Conservation (phyloP, 1,140 invertebrate genomes). For the Rhyzopertha dominica region DNA sequence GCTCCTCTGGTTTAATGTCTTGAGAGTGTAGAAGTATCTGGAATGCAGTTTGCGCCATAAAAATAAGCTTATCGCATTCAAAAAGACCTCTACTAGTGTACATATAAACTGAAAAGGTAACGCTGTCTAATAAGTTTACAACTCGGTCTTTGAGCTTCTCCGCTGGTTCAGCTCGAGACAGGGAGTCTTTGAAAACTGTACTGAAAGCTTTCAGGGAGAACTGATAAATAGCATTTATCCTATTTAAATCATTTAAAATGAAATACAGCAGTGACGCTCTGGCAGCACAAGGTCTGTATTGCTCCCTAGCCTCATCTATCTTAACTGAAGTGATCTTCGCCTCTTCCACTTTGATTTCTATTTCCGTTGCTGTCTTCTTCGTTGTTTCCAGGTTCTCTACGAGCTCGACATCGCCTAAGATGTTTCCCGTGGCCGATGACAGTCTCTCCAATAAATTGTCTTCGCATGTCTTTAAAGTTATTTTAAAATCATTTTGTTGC, state of each 20-base stretch:
- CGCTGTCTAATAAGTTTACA: constrained; percentile 75
- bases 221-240: constrained; percentile 95
- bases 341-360: constrained; percentile 79
- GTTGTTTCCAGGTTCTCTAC: constrained; percentile 92
- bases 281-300: constrained; percentile 79
- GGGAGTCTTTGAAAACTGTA: constrained; percentile 86
- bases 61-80: constrained; percentile 89
- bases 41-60: constrained; percentile 77
- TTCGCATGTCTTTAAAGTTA: constrained; percentile 84
- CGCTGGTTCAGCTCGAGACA: constrained; percentile 61
- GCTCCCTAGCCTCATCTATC: constrained; percentile 87
- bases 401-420: constrained; percentile 82
- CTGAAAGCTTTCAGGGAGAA: constrained; percentile 95
- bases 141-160: constrained; percentile 71
- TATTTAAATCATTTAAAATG: constrained; percentile 86
- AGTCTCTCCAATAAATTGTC: constrained; percentile 81
- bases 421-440: constrained; percentile 84
- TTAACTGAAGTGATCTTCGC: constrained; percentile 79
- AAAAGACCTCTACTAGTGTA: constrained; percentile 90
- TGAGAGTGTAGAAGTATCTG: constrained; percentile 64
- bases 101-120: constrained; percentile 79
- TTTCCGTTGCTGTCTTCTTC: constrained; percentile 87
- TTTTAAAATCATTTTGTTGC: constrained; percentile 94
- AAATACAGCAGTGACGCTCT: constrained; percentile 90
- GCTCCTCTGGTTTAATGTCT: constrained; percentile 64